These are phyloP conservation scores for Balearica regulorum DNA, from an alignment of 2,797 vertebrate genomes.

Conservation along the genomic window DNA sequence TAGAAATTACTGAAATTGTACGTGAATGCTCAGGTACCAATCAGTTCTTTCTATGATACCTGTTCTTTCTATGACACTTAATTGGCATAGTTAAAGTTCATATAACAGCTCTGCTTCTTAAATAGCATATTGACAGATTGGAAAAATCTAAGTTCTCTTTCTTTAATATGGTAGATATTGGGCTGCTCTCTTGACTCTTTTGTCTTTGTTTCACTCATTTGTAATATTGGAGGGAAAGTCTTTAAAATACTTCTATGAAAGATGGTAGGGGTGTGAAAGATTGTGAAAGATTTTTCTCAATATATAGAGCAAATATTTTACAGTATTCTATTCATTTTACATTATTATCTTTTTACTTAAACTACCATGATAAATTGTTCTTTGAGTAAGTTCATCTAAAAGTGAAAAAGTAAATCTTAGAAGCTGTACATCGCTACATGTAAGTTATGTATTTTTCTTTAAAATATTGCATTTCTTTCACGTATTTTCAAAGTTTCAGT, in stretches of 20 bases:
- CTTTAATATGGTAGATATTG: background rate
- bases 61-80: background rate
- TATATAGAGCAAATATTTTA: background rate
- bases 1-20: background rate
- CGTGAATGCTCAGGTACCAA: background rate
- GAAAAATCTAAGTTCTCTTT: background rate
- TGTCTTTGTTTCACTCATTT: background rate
- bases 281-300: background rate
- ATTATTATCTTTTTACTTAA: background rate
- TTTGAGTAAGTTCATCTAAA: background rate
- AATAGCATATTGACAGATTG: background rate
- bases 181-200: background rate
- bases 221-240: background rate
- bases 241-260: background rate
- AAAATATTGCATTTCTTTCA: slow-evolving; percentile 33
- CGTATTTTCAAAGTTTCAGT: slow-evolving; percentile 9
- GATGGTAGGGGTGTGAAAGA: background rate
- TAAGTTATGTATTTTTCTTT: background rate
- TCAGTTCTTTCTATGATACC: background rate
- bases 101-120: background rate
- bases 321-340: background rate
- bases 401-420: background rate
- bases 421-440: background rate
- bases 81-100: background rate
- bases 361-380: background rate